Evolutionary conservation across 1,140 invertebrate genomes (phyloP).

Genomic region (Zophobas atratus): DNA sequence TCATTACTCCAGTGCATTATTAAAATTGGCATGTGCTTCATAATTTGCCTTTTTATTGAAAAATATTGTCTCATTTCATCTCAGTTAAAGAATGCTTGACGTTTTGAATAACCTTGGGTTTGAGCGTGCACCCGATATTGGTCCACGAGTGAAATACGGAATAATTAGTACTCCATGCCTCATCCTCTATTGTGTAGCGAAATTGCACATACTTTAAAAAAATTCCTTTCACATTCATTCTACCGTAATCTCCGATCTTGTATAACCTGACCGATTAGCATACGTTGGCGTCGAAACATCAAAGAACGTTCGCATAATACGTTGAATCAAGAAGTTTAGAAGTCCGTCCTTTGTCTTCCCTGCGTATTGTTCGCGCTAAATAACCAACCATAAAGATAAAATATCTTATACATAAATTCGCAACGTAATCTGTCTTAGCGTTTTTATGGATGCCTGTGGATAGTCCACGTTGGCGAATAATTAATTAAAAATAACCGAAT

Average conservation of each 20-base stretch:
- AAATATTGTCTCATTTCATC: not conserved
- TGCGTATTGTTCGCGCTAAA: not conserved
- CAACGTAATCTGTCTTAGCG: no score
- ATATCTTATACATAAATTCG: slow-evolving; percentile 36
- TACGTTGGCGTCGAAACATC: no score
- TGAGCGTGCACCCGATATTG: not conserved
- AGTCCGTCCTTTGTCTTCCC: slow-evolving; percentile 14
- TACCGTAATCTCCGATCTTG: slow-evolving; percentile 5
- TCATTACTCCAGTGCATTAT: not conserved
- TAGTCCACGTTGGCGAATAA: slow-evolving; percentile 34
- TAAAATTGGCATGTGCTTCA: no score
- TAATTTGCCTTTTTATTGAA: no score
- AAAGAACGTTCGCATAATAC: slow-evolving; percentile 14
- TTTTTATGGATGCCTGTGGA: no score
- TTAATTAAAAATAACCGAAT: no score
- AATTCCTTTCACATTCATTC: slow-evolving; percentile 2
- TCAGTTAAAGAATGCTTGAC: not conserved
- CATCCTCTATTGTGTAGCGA: not conserved
- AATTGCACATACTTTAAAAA: slow-evolving; percentile 16
- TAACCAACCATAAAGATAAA: slow-evolving; percentile 8
- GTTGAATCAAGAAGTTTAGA: slow-evolving; percentile 23
- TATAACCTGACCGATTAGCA: no score
- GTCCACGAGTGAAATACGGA: not conserved
- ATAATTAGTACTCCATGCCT: not conserved
- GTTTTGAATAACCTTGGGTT: not conserved